These are phyloP conservation scores for Psix sp. DNA, from an alignment of 1,140 invertebrate genomes.

Conservation along the genomic window DNA sequence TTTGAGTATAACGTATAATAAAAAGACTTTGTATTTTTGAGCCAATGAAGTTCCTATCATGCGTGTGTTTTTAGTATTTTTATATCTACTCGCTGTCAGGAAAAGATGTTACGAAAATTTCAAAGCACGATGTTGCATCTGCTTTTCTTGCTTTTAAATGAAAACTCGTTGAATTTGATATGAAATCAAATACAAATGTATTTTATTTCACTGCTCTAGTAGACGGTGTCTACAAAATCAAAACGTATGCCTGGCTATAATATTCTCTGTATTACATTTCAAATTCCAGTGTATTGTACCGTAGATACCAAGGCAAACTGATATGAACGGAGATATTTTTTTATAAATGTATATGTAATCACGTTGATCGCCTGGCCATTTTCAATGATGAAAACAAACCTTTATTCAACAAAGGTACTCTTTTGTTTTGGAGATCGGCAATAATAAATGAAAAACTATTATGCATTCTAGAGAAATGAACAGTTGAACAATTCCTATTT, in stretches of 20 bases:
- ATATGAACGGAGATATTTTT: slow-evolving; percentile 40
- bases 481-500: too few relatives aligned
- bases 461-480: too few relatives aligned
- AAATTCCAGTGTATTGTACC: slow-evolving; percentile 32
- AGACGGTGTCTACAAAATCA: slow-evolving; percentile 4
- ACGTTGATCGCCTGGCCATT: slow-evolving; percentile 5
- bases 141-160: slow-evolving; percentile 4
- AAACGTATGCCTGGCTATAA: slow-evolving; percentile 9
- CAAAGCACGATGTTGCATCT: too few relatives aligned
- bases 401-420: neutral
- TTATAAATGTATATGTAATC: slow-evolving; percentile 16
- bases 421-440: slow-evolving; percentile 1
- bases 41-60: too few relatives aligned
- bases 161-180: slow-evolving; percentile 7
- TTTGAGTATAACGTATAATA: too few relatives aligned
- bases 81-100: too few relatives aligned
- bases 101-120: too few relatives aligned
- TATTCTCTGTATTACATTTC: slow-evolving; percentile 33
- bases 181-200: slow-evolving; percentile 5
- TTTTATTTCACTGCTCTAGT: slow-evolving; percentile 7
- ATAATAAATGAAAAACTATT: too few relatives aligned
- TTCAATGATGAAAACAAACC: neutral
- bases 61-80: too few relatives aligned
- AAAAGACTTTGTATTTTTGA: too few relatives aligned
- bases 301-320: slow-evolving; percentile 29